Conservation (phyloP, 2,113 vertebrate species). For the Neotoma lepida region DNA sequence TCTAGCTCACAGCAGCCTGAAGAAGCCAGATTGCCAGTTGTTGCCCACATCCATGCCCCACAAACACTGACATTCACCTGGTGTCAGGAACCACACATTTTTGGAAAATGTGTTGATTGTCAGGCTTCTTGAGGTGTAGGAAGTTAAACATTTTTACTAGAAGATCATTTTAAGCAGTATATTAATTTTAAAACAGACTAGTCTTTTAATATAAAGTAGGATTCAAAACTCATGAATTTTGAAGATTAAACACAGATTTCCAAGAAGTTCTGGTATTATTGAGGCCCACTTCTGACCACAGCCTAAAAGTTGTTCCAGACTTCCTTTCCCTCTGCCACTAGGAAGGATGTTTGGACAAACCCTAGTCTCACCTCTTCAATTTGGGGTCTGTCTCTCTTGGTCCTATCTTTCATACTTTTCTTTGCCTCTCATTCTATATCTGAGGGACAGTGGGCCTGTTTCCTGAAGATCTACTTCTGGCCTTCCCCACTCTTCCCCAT, state of each 20-base stretch:
- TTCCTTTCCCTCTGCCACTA: neutral
- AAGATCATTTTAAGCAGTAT: neutral
- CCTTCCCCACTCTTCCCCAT: neutral
- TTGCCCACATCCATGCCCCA: neutral
- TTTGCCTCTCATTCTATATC: neutral
- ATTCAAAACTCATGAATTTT: conserved; percentile 20
- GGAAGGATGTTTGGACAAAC: neutral
- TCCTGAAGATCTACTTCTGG: neutral
- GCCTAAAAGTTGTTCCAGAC: neutral
- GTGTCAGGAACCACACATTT: neutral
- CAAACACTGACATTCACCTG: neutral
- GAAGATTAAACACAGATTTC: conserved; percentile 42
- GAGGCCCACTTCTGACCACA: neutral
- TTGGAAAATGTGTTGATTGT: neutral
- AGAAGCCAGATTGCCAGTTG: neutral
- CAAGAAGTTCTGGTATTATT: neutral
- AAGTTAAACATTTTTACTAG: conserved; percentile 31
- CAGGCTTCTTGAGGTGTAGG: conserved; percentile 29
- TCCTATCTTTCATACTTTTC: neutral
- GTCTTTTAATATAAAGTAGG: neutral
- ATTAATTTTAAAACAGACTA: neutral
- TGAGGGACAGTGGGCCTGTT: neutral
- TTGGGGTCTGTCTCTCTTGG: neutral
- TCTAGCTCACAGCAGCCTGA: neutral
- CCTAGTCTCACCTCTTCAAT: neutral